Base-by-base conservation (phyloP, 2,888 invertebrate genomes). In the Zygothrica quintamaculata region DNA sequence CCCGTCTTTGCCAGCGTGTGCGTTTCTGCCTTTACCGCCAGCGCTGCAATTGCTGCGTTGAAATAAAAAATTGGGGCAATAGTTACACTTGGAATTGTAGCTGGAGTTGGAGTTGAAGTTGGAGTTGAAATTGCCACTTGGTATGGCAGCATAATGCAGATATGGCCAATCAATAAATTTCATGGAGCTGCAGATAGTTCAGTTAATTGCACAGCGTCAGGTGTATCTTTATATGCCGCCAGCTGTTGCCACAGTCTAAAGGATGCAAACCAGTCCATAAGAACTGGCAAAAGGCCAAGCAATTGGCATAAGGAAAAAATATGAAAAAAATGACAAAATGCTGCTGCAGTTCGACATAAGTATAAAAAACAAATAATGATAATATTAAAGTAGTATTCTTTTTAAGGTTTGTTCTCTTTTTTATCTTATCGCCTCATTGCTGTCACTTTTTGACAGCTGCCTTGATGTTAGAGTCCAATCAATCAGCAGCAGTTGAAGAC, bases 161-260 rank as follows among this genome's bases (percentile, higher is more conserved):
- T 74, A 77, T 61, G 58, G 66, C 64, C 71, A 73, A 71, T 71
- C 71, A 71, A 64, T 71, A 68, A 68, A 71, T 56, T 68, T 58
- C 44, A 36, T 57, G 13, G 37, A 50, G 64, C 22, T 44, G 43
- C 40, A 48, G 36, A 31, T 44, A 33, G 43, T n/a, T n/a, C n/a
- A 39, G 52, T 42, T 67, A 72, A 70, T 70, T 72, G 52, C 56
- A 34, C n/a, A 51, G 36, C 51, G 58, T 51, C 69, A 59, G 65
- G 55, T 69, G 44, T 4, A 7, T 11, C 43, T 37, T 18, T 13
- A 13, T 58, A n/a, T 58, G 29, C 43, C 51, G 43, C 29, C 58
- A 48, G 18, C 47, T 39, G 51, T 22, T n/a, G 36, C n/a, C n/a
- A n/a, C n/a, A n/a, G n/a, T n/a, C n/a, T n/a, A n/a, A n/a, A n/a